These are phyloP conservation scores for Palaemon carinicauda DNA, from an alignment of 1,140 invertebrate species.

Conservation along the genomic window DNA sequence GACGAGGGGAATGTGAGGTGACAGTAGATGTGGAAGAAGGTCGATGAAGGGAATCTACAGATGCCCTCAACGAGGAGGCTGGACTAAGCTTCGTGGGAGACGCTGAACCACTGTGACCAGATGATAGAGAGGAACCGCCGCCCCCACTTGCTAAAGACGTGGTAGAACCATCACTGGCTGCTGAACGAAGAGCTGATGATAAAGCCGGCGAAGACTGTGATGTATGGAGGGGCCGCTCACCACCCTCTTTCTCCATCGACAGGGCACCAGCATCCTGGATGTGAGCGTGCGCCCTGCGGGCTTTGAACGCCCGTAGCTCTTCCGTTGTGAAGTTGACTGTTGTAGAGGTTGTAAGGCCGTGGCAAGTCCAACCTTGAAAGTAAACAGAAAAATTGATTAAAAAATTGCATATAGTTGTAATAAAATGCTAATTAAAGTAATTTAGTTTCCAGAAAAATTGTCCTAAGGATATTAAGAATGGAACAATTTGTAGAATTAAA, in stretches of 20 bases:
- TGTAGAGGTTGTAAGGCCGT: constrained; percentile 60
- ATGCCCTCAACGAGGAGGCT: constrained; percentile 50
- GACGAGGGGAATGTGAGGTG: constrained; percentile 34
- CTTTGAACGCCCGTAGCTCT: constrained; percentile 61
- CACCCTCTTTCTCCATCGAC: constrained; percentile 59
- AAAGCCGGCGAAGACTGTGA: constrained; percentile 48
- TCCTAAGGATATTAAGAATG: not conserved
- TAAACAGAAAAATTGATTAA: not conserved
- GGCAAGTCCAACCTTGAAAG: constrained; percentile 42
- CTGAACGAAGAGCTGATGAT: constrained; percentile 61
- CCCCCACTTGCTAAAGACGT: constrained; percentile 49
- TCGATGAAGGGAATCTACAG: constrained; percentile 52
- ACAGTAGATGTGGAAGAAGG: not conserved
- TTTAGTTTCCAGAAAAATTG: not conserved
- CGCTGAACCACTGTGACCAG: constrained; percentile 16
- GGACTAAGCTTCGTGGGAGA: constrained; percentile 55
- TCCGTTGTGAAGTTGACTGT: constrained; percentile 64
- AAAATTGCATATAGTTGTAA: not conserved
- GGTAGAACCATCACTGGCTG: constrained; percentile 42
- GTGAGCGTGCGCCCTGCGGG: constrained; percentile 37
- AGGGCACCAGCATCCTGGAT: constrained; percentile 35
- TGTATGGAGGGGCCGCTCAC: constrained; percentile 32
- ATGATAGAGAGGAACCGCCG: constrained; percentile 31
- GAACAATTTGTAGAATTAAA: too few relatives aligned
- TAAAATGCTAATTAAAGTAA: too few relatives aligned